Percentiles rank a stretch among this genome's conserved stretches.
Conservation (phyloP, 1,140 invertebrate species). For the Berghia stephanieae region DNA sequence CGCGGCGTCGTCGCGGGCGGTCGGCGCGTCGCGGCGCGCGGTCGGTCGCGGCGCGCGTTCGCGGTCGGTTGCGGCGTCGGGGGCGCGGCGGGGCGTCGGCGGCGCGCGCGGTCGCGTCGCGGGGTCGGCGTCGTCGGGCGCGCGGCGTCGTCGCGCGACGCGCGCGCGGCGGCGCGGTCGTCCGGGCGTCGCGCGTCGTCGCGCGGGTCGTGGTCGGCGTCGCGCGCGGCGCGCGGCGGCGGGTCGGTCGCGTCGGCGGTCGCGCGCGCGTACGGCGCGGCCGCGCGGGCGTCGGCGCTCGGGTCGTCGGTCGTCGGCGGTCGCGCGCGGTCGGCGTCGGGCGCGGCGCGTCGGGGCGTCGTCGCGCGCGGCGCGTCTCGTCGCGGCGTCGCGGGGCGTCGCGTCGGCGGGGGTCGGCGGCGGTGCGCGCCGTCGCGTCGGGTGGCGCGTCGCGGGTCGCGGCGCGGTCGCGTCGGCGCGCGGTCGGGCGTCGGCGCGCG, state of each 20-base stretch:
- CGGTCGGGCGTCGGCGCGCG: background rate
- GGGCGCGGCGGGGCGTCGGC: slow-evolving; percentile 18
- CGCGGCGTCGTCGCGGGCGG: slow-evolving; percentile 21
- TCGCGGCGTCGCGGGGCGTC: background rate
- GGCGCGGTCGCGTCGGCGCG: background rate
- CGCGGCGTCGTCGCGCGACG: background rate
- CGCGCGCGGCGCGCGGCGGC: background rate
- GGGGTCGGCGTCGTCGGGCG: background rate
- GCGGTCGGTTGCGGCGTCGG: no score
- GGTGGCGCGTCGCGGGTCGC: background rate
- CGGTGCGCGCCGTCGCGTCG: background rate
- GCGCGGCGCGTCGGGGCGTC: background rate
- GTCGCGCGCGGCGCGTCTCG: background rate
- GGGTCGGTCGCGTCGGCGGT: background rate
- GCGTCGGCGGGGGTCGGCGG: background rate
- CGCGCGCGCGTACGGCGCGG: background rate
- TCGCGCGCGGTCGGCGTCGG: background rate
- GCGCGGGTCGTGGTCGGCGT: background rate
- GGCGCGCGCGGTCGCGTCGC: background rate
- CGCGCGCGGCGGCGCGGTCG: background rate
- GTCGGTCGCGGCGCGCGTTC: slow-evolving; percentile 13
- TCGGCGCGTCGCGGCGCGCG: slow-evolving; percentile 23
- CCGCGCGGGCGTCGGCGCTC: background rate
- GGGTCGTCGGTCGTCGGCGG: background rate
- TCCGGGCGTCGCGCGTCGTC: background rate